These are phyloP conservation scores for Lagria hirta DNA, from an alignment of 2,888 invertebrate species.

Conservation along the genomic window DNA sequence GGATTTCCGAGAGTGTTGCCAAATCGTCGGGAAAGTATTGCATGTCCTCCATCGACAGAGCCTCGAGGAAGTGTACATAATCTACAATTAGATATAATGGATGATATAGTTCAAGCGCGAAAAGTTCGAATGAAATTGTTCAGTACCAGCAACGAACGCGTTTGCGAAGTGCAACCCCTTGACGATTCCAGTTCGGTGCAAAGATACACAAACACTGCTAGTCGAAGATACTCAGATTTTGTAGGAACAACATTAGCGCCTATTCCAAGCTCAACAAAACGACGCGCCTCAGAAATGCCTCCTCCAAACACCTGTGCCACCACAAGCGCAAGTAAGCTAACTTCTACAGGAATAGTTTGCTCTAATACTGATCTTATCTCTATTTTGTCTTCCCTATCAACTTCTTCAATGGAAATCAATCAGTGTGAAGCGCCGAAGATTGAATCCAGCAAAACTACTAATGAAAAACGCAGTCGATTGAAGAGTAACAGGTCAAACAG, in stretches of 20 bases:
- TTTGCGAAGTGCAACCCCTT: constrained; percentile 80
- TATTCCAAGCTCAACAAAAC: constrained; percentile 58
- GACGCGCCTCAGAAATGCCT: constrained; percentile 75
- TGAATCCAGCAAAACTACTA: constrained; percentile 31
- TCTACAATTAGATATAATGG: constrained; percentile 84
- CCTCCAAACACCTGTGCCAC: constrained; percentile 49
- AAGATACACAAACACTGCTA: constrained; percentile 60
- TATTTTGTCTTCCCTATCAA: constrained; percentile 76
- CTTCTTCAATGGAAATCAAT: constrained; percentile 79
- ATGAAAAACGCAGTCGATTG: constrained; percentile 61
- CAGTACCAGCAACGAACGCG: constrained; percentile 75
- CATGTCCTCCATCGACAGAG: constrained; percentile 73
- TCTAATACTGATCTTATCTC: constrained; percentile 79
- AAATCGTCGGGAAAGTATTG: constrained; percentile 50
- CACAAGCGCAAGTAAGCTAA: constrained; percentile 48
- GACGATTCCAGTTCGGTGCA: constrained; percentile 66
- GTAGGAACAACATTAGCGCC: constrained; percentile 63
- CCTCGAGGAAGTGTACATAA: constrained; percentile 78
- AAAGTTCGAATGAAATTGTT: constrained; percentile 83
- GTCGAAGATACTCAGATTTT: constrained; percentile 73
- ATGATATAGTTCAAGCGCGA: constrained; percentile 79
- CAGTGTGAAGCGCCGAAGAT: constrained; percentile 57
- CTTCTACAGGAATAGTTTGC: constrained; percentile 68
- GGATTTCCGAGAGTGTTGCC: constrained; percentile 55
- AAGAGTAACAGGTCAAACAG: constrained; percentile 79